A percentile compares a stretch with the other conserved stretches of the same genome.
Conservation (phyloP, 2,888 invertebrate species). For the Metallyticus violacea region DNA sequence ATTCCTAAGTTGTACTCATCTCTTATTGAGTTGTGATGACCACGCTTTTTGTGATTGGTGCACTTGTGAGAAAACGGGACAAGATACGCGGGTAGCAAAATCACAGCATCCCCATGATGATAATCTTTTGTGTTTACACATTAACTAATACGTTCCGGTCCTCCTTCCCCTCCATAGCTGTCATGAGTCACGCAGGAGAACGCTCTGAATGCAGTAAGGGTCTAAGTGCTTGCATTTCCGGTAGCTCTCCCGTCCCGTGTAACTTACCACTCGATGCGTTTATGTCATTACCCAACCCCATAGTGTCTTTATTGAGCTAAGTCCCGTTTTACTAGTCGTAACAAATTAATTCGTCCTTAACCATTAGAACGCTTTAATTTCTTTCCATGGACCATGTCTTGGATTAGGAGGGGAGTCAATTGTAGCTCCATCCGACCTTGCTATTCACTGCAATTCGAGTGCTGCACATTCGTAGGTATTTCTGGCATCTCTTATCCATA, state of each 20-base stretch:
- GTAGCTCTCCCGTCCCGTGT: background rate
- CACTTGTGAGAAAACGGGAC: background rate
- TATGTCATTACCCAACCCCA: background rate
- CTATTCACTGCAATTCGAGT: too few relatives aligned
- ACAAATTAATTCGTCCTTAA: background rate
- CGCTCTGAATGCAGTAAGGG: background rate
- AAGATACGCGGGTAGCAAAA: background rate
- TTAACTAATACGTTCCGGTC: constrained; percentile 10
- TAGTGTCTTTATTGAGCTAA: background rate
- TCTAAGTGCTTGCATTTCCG: background rate
- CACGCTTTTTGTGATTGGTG: background rate
- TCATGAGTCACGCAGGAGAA: background rate
- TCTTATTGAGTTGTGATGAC: too few relatives aligned
- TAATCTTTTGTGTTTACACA: constrained; percentile 11
- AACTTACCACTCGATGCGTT: background rate
- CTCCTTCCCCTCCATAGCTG: background rate
- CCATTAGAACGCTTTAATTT: background rate
- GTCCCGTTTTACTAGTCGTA: background rate
- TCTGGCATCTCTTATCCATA: too few relatives aligned
- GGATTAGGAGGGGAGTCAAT: background rate
- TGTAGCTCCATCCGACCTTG: too few relatives aligned
- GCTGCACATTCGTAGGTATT: too few relatives aligned
- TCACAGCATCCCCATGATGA: background rate
- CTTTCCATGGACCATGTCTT: background rate
- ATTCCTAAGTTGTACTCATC: background rate